A percentile compares a stretch with the other conserved stretches of the same genome.
These are phyloP conservation scores for Hydroisotoma schaefferi DNA, from an alignment of 2,888 invertebrate genomes.

Conservation along the genomic window DNA sequence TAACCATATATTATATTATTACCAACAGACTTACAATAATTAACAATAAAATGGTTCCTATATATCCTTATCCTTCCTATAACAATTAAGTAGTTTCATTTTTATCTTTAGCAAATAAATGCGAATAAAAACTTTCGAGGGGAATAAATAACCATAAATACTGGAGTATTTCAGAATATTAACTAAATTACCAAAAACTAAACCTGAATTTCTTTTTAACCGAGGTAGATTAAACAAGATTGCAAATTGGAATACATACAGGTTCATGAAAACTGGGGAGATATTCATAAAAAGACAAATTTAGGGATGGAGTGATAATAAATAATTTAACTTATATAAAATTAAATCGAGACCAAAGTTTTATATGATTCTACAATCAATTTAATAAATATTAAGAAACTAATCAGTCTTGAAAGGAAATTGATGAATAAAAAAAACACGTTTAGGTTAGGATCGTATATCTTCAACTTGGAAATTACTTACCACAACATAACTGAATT, in stretches of 20 bases:
- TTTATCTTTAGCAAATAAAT: conserved; percentile 1
- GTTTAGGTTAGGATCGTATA: not conserved
- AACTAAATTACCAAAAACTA: no score
- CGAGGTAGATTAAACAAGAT: not conserved
- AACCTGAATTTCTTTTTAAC: not conserved
- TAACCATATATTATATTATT: no score
- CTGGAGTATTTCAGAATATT: no score
- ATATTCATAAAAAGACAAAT: no score
- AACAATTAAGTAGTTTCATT: conserved; percentile 1
- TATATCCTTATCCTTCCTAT: not conserved
- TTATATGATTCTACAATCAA: no score
- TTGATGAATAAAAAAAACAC: not conserved
- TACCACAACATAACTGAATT: not conserved
- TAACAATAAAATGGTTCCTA: no score
- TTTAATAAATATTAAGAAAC: conserved; percentile 8
- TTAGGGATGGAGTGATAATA: no score
- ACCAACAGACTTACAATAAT: no score
- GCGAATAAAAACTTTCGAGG: not conserved
- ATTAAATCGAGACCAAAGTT: conserved; percentile 7
- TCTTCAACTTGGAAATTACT: not conserved
- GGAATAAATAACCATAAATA: not conserved
- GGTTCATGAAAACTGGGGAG: no score
- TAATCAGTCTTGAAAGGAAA: conserved; percentile 17
- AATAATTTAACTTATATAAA: no score
- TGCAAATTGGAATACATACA: no score